Conservation (phyloP, 2,797 vertebrate species). For the Amniataba percoides region DNA sequence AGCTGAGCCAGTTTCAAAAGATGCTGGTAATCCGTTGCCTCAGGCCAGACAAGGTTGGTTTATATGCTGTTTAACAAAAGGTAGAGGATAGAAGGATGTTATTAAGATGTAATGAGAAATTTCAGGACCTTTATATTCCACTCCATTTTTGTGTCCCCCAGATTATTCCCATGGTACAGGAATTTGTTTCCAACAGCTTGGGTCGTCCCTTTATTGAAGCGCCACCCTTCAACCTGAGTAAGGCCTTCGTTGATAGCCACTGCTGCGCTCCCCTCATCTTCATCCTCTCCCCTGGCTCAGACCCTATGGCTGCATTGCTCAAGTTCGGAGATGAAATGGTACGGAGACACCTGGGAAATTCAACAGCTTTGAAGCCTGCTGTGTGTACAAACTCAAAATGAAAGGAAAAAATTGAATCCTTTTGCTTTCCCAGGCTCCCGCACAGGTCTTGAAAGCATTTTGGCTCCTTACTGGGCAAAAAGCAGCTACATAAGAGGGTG, state of each 20-base stretch:
- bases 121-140: neutral
- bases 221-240: slow-evolving; percentile 91
- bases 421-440: slow-evolving; percentile 19
- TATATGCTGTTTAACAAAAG: neutral
- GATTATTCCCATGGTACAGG: slow-evolving; percentile 91
- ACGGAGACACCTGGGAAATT: slow-evolving; percentile 44
- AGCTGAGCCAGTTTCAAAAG: slow-evolving; percentile 86
- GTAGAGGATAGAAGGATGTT: neutral
- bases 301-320: slow-evolving; percentile 91
- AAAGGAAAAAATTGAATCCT: slow-evolving; percentile 51
- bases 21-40: slow-evolving; percentile 91
- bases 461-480: slow-evolving; percentile 14
- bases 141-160: slow-evolving; percentile 55
- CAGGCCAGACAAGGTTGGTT: slow-evolving; percentile 89
- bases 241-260: slow-evolving; percentile 90
- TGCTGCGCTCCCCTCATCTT: slow-evolving; percentile 90
- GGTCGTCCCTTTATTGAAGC: slow-evolving; percentile 90
- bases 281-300: slow-evolving; percentile 89
- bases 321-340: slow-evolving; percentile 93
- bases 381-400: slow-evolving; percentile 57
- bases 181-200: slow-evolving; percentile 87
- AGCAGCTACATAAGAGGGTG: slow-evolving; percentile 4
- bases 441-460: slow-evolving; percentile 37
- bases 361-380: slow-evolving; percentile 50
- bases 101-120: neutral